A percentile compares a stretch with the other conserved stretches of the same genome.
These are phyloP conservation scores for Drosophila subpulchrella DNA, from an alignment of 1,140 invertebrate genomes.

Conservation along the genomic window DNA sequence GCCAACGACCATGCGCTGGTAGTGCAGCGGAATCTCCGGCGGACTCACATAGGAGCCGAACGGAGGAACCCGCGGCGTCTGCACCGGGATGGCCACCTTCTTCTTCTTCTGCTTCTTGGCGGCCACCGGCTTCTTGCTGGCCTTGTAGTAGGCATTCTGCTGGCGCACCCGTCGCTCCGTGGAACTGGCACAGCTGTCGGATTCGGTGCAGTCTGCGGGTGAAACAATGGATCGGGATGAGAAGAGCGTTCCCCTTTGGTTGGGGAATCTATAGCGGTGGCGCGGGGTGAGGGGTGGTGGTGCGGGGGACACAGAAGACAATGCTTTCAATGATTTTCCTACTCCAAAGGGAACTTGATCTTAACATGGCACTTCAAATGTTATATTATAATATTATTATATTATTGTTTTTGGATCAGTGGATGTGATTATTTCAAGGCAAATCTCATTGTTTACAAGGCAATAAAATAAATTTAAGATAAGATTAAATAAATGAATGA, in stretches of 20 bases:
- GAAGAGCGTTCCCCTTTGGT: background rate
- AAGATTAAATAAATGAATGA: background rate
- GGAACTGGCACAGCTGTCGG: slow-evolving; percentile 90
- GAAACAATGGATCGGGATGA: slow-evolving; percentile 51
- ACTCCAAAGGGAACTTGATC: slow-evolving; percentile 24
- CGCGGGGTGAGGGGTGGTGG: no score
- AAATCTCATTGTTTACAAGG: background rate
- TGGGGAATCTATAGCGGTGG: background rate
- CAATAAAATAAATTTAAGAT: background rate
- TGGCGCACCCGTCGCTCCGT: slow-evolving; percentile 88
- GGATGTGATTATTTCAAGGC: background rate
- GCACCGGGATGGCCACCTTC: slow-evolving; percentile 91
- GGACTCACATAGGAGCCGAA: slow-evolving; percentile 84
- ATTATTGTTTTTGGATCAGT: no score
- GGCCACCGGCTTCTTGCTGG: slow-evolving; percentile 89
- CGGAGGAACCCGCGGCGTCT: slow-evolving; percentile 93
- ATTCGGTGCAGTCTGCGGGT: slow-evolving; percentile 90
- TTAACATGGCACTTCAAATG: slow-evolving; percentile 6
- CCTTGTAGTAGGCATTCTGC: slow-evolving; percentile 88
- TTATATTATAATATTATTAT: no score
- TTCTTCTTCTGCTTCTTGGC: slow-evolving; percentile 92
- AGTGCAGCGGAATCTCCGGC: slow-evolving; percentile 82
- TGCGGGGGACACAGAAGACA: slow-evolving; percentile 25
- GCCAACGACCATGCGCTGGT: slow-evolving; percentile 74
- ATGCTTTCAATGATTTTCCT: slow-evolving; percentile 11